These are phyloP conservation scores for Lasioglossum morio DNA, from an alignment of 2,888 invertebrate genomes.

Conservation along the genomic window DNA sequence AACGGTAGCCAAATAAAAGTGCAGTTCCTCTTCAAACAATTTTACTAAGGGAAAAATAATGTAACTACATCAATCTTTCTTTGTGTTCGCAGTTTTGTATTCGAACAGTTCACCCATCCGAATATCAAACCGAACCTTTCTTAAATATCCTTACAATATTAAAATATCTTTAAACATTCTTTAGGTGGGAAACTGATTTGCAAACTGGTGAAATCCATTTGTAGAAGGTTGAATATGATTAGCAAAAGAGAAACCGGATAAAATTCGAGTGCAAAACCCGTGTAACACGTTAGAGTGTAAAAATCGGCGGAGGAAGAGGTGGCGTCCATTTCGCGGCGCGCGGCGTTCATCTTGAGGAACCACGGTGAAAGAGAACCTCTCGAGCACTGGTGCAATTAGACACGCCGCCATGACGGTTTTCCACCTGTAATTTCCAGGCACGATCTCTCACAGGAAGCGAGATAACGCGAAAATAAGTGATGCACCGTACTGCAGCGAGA, in stretches of 20 bases:
- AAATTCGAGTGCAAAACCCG: background rate
- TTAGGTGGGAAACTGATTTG: too few species aligned
- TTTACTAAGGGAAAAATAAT: too few species aligned
- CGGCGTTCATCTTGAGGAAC: background rate
- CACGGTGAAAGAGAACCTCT: slow-evolving; percentile 8
- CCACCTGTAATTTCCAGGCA: slow-evolving; percentile 16
- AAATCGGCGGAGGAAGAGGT: background rate
- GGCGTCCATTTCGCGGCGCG: background rate
- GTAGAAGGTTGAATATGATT: too few species aligned
- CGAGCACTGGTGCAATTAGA: slow-evolving; percentile 15
- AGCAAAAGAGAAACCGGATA: background rate
- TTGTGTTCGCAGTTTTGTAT: too few species aligned
- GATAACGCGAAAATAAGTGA: slow-evolving; percentile 42
- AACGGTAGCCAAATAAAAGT: too few species aligned
- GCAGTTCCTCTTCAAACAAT: too few species aligned
- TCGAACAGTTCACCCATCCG: too few species aligned
- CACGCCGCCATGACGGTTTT: slow-evolving; percentile 27
- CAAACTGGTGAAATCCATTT: too few species aligned
- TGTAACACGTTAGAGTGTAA: background rate
- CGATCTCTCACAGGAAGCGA: slow-evolving; percentile 49
- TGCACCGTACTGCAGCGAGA: background rate
- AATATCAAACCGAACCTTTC: too few species aligned
- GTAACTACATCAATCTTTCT: too few species aligned
- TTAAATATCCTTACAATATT: too few species aligned
- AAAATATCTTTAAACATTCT: too few species aligned